A percentile compares a stretch with the other conserved stretches of the same genome.
These are phyloP conservation scores for Onthophagus sagittarius DNA, from an alignment of 2,888 invertebrate genomes.

Conservation along the genomic window DNA sequence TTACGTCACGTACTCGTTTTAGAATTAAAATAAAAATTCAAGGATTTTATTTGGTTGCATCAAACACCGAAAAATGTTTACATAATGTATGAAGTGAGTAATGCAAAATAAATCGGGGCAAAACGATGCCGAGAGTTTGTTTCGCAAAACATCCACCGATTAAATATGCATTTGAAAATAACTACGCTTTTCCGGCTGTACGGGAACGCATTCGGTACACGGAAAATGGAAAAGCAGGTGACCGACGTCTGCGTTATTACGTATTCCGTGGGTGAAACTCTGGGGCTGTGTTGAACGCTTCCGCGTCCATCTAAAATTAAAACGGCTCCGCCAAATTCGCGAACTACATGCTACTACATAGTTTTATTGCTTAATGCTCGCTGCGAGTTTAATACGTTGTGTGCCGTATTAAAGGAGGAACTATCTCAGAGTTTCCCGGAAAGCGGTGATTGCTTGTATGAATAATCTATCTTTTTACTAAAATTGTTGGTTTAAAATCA, in stretches of 20 bases:
- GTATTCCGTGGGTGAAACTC: neutral
- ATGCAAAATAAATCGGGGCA: no score
- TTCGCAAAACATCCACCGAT: no score
- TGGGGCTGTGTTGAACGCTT: neutral
- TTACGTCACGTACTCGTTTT: no score
- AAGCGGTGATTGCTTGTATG: neutral
- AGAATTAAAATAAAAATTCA: no score
- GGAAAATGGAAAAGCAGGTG: neutral
- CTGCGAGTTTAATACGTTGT: neutral
- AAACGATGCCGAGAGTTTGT: no score
- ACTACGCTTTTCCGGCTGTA: neutral
- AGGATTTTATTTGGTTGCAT: no score
- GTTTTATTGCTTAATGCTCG: neutral
- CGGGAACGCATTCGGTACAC: no score
- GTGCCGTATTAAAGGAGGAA: neutral
- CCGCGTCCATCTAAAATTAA: neutral
- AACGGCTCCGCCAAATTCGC: neutral
- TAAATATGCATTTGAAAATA: neutral
- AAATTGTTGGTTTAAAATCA: no score
- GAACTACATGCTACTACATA: neutral
- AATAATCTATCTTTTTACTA: neutral
- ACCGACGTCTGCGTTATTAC: neutral
- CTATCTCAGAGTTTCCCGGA: no score
- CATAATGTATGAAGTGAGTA: no score
- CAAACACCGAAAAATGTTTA: no score